Percentiles rank a stretch among this genome's conserved stretches.
Evolutionary conservation across 2,797 vertebrate species (phyloP).

Genomic region (Thripadectes ignobilis): DNA sequence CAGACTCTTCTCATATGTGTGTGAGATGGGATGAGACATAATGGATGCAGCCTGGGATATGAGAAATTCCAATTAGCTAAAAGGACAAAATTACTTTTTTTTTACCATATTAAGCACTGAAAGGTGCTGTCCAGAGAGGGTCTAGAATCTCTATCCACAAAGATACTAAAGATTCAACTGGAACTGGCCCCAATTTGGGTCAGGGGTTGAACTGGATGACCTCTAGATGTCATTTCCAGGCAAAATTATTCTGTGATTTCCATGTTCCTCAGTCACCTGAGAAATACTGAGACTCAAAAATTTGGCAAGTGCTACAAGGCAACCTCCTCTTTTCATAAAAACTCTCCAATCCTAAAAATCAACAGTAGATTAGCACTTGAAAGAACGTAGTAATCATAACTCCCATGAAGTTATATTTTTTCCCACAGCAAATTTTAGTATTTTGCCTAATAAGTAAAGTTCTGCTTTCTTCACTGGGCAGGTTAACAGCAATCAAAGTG

Average conservation of each 20-base stretch:
- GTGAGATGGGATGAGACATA: not conserved
- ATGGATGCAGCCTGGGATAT: not conserved
- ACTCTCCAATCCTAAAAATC: not conserved
- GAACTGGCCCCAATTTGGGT: not conserved
- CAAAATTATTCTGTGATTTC: not conserved
- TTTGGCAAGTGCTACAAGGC: not conserved
- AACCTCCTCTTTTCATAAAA: not conserved
- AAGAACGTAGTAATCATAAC: not conserved
- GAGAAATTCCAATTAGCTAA: not conserved
- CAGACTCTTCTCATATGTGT: not conserved
- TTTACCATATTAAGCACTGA: not conserved
- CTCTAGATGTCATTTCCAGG: not conserved
- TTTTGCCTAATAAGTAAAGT: not conserved
- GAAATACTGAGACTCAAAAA: not conserved
- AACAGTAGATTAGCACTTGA: not conserved
- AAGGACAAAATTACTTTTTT: not conserved
- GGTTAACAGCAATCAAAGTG: not conserved
- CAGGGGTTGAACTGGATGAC: not conserved
- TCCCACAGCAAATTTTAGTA: not conserved
- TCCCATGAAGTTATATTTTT: not conserved
- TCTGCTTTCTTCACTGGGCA: not conserved
- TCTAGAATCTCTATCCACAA: not conserved
- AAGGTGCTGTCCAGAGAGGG: not conserved
- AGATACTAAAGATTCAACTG: not conserved
- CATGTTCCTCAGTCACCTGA: not conserved